phyloP scores from a whole-genome alignment of 2,888 invertebrate genomes.

The Barypeithes pellucidus region DNA sequence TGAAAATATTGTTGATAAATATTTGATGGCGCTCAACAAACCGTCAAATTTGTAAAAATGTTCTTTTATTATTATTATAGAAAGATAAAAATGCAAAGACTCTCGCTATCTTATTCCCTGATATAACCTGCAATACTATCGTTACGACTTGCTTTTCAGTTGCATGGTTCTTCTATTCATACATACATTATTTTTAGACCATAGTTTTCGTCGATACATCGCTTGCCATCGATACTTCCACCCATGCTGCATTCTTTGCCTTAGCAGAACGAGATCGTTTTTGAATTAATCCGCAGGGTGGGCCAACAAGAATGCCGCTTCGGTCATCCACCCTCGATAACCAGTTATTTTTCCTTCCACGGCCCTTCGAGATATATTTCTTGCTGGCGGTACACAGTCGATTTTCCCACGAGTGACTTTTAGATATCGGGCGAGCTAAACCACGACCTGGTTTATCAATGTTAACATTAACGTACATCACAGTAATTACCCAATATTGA shows the following conservation, averaged over 20 bases:
- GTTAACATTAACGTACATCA: no score
- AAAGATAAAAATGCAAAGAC: no score
- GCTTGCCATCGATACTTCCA: slow-evolving; percentile 16
- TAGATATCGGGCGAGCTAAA: slow-evolving; percentile 57
- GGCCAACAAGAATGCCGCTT: slow-evolving; percentile 63
- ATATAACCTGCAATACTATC: no score
- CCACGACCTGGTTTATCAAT: not conserved
- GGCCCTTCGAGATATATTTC: slow-evolving; percentile 33
- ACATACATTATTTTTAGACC: not conserved
- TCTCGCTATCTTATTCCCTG: no score
- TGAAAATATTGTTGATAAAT: no score
- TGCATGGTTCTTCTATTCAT: no score
- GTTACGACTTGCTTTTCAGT: no score
- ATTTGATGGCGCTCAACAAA: no score
- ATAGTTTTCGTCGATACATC: not conserved
- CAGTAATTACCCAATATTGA: no score
- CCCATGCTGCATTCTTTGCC: slow-evolving; percentile 43
- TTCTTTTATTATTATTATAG: no score
- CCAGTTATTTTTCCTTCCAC: slow-evolving; percentile 35
- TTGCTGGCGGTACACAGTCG: slow-evolving; percentile 52
- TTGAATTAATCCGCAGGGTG: slow-evolving; percentile 64
- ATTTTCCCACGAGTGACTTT: slow-evolving; percentile 70
- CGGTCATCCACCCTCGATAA: slow-evolving; percentile 56
- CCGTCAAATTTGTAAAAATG: no score
- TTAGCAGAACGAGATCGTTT: slow-evolving; percentile 57